A percentile compares a stretch with the other conserved stretches of the same genome.
phyloP scores from a whole-genome alignment of 1,140 invertebrate genomes.

The Coelopa frigida region DNA sequence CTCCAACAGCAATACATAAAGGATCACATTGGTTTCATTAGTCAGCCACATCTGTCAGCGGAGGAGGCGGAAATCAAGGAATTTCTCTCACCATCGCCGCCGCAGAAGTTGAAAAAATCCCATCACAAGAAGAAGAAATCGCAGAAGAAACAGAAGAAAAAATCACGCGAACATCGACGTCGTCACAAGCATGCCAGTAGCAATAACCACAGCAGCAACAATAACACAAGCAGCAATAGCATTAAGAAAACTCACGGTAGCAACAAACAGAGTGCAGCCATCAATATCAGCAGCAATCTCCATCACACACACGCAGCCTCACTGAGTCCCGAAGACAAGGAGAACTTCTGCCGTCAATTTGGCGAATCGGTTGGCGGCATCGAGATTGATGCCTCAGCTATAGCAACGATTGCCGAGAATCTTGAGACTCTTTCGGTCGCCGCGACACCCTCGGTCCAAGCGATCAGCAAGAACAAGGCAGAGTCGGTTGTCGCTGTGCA shows the following conservation, averaged over 20 bases:
- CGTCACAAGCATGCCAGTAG: slow-evolving; percentile 37
- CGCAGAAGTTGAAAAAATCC: slow-evolving; percentile 19
- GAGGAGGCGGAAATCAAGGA: slow-evolving; percentile 13
- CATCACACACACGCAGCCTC: slow-evolving; percentile 19
- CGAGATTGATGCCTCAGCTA: not conserved
- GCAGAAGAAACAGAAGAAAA: slow-evolving; percentile 39
- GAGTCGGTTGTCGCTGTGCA: not conserved
- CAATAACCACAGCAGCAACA: slow-evolving; percentile 19
- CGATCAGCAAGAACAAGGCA: slow-evolving; percentile 8
- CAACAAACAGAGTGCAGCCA: slow-evolving; percentile 6
- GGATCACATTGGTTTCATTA: slow-evolving; percentile 7
- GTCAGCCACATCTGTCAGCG: not conserved
- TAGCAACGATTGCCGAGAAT: too few species aligned
- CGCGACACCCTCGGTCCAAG: not conserved
- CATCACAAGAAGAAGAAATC: slow-evolving; percentile 41
- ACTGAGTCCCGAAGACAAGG: slow-evolving; percentile 40
- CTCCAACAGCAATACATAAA: slow-evolving; percentile 1
- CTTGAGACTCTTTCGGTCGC: slow-evolving; percentile 1
- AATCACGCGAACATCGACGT: slow-evolving; percentile 28
- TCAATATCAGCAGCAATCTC: not conserved
- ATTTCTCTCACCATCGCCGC: slow-evolving; percentile 23
- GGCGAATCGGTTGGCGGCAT: not conserved
- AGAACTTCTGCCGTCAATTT: slow-evolving; percentile 31
- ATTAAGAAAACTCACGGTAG: slow-evolving; percentile 10
- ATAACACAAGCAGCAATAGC: slow-evolving; percentile 13